A percentile compares a stretch with the other conserved stretches of the same genome.
These are phyloP conservation scores for Rhyzopertha dominica DNA, from an alignment of 1,140 invertebrate species.

Conservation along the genomic window DNA sequence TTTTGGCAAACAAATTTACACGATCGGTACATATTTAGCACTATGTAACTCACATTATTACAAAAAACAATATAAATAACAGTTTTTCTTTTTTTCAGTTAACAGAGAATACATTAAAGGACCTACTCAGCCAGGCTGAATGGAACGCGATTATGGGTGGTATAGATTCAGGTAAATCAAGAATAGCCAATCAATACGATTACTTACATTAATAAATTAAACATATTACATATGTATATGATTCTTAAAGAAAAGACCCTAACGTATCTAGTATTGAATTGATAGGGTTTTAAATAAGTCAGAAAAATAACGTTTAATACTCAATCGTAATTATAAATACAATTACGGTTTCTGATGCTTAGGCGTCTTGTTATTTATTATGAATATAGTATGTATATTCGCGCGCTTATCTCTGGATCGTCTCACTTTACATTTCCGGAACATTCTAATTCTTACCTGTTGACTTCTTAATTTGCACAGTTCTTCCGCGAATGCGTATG, in stretches of 20 bases:
- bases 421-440: no score
- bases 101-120: slow-evolving; percentile 18
- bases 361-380: no score
- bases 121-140: slow-evolving; percentile 22
- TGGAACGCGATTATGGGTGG: slow-evolving; percentile 24
- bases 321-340: slow-evolving; percentile 8
- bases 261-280: neutral
- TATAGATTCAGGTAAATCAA: slow-evolving; percentile 23
- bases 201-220: neutral
- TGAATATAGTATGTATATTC: no score
- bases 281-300: neutral
- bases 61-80: no score
- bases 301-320: slow-evolving; percentile 14
- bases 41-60: no score
- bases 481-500: no score
- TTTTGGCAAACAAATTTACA: no score
- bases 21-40: no score
- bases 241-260: neutral
- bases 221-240: neutral
- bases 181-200: neutral
- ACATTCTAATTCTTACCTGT: no score
- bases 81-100: slow-evolving; percentile 28
- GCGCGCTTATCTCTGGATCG: no score
- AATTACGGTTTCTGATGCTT: no score
- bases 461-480: no score